Percentiles rank a stretch among this genome's conserved stretches.
Conservation (phyloP, 2,888 invertebrate genomes). For the Drosophila hamatofila region DNA sequence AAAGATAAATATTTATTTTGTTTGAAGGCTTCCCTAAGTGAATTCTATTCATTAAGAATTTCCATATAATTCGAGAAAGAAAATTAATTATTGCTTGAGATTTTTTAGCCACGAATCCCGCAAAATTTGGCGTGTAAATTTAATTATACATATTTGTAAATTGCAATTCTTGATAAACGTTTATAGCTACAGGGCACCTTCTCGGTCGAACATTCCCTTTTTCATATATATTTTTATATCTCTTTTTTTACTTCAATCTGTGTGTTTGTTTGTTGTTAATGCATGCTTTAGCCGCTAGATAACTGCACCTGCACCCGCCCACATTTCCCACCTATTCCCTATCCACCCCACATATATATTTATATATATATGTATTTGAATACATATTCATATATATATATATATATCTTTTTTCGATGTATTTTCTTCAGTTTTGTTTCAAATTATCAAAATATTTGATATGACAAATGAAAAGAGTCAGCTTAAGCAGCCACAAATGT, state of each 20-base stretch:
- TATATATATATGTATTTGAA: background rate
- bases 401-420: conserved; percentile 53
- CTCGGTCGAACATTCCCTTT: background rate
- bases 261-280: conserved; percentile 29
- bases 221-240: background rate
- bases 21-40: too few species aligned
- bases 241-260: background rate
- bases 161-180: background rate
- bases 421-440: conserved; percentile 53
- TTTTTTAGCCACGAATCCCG: background rate
- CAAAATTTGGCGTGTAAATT: background rate
- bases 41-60: too few species aligned
- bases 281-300: conserved; percentile 51
- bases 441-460: conserved; percentile 24
- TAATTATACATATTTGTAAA: background rate
- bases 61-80: too few species aligned
- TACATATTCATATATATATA: conserved; percentile 17
- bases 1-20: background rate
- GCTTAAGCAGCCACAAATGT: conserved; percentile 41
- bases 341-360: background rate
- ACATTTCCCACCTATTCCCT: background rate
- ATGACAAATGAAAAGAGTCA: conserved; percentile 18
- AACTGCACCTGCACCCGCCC: conserved; percentile 52
- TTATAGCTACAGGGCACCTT: background rate
- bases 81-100: background rate